A percentile compares a stretch with the other conserved stretches of the same genome.
These are phyloP conservation scores for Fulmarus glacialis DNA, from an alignment of 2,113 vertebrate genomes.

Conservation along the genomic window DNA sequence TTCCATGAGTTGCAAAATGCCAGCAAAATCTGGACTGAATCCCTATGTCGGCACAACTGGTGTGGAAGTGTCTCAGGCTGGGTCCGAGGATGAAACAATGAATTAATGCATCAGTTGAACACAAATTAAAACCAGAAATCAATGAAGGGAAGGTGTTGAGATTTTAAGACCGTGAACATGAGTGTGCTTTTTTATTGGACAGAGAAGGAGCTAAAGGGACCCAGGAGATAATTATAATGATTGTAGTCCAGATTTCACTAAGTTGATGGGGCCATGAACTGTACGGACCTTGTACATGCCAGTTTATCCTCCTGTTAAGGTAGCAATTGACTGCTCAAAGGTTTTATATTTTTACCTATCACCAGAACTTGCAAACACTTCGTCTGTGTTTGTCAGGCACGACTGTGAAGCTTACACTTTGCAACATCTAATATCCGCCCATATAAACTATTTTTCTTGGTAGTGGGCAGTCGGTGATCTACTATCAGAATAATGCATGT, in stretches of 20 bases:
- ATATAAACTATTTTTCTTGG: fast-evolving
- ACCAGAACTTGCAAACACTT: not conserved
- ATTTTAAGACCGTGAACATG: fast-evolving
- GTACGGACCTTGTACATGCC: fast-evolving
- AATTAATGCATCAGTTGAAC: fast-evolving
- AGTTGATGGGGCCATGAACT: fast-evolving
- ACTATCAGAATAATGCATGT: fast-evolving
- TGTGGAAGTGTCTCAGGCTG: not conserved
- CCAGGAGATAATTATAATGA: not conserved
- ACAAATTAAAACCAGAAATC: not conserved
- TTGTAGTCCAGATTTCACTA: not conserved
- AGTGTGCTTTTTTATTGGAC: not conserved
- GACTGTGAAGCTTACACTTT: fast-evolving
- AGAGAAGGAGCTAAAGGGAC: not conserved
- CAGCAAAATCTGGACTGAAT: fast-evolving
- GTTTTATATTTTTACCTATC: fast-evolving
- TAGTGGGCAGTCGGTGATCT: not conserved
- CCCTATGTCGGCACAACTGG: not conserved
- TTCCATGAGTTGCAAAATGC: fast-evolving
- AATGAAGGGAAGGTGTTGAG: not conserved
- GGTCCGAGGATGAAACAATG: not conserved
- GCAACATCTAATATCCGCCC: fast-evolving
- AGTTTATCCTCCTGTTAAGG: fast-evolving
- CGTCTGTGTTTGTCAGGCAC: not conserved
- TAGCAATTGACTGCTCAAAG: fast-evolving